These are phyloP conservation scores for Chondrilla cf. caribensis DNA, from an alignment of 37 sponge, comb jelly and placozoan species.

Conservation along the genomic window DNA sequence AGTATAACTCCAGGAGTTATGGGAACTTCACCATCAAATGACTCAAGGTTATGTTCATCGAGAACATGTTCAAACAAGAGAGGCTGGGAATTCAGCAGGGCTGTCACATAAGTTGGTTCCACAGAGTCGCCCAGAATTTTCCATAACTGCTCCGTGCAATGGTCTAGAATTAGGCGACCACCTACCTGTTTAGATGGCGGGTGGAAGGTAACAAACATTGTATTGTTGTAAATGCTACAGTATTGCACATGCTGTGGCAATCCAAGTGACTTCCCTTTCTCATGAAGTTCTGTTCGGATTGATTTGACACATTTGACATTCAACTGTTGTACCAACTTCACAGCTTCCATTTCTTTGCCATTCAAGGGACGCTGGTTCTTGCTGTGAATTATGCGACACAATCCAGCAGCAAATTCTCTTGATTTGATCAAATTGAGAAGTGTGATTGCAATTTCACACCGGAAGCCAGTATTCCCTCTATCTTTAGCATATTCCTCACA, in stretches of 20 bases:
- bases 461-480: too few species aligned
- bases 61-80: neutral
- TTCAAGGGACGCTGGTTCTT: neutral
- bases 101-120: neutral
- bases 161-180: neutral
- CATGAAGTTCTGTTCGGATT: neutral
- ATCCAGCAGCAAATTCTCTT: neutral
- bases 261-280: neutral
- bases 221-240: neutral
- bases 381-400: conserved; percentile 12
- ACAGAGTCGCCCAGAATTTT: neutral
- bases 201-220: neutral
- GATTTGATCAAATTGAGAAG: neutral
- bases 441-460: too few species aligned
- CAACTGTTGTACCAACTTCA: neutral
- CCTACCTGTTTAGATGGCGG: neutral
- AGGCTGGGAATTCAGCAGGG: conserved; percentile 6
- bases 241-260: neutral
- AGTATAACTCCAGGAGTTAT: neutral
- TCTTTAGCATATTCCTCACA: too few species aligned
- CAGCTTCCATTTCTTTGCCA: neutral
- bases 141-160: neutral
- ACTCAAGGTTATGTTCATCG: neutral
- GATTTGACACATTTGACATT: neutral
- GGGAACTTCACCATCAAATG: neutral